phyloP scores from a whole-genome alignment of 2,888 invertebrate species.

The Tholera decimalis region DNA sequence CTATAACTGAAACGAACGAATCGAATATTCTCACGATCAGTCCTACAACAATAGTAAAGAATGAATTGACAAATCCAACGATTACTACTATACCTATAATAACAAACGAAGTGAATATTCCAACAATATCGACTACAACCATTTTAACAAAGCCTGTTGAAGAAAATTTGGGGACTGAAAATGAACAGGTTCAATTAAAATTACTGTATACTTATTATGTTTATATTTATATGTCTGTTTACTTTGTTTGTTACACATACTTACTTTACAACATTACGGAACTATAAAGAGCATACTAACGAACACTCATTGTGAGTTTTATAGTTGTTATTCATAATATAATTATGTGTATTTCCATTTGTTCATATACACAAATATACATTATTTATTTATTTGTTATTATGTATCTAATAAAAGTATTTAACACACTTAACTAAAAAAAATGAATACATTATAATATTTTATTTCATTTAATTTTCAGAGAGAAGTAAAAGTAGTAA shows the following conservation, averaged over 20 bases:
- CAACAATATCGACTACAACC: conserved; percentile 42
- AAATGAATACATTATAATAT: conserved; percentile 11
- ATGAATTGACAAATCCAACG: conserved; percentile 45
- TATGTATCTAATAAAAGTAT: conserved; percentile 33
- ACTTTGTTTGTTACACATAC: conserved; percentile 82
- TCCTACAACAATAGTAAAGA: not conserved
- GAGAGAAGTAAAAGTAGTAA: conserved; percentile 83
- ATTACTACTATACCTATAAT: conserved; percentile 43
- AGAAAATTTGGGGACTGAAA: conserved; percentile 74
- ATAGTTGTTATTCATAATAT: conserved; percentile 50
- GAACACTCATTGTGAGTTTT: conserved; percentile 75
- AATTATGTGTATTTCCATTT: conserved; percentile 49
- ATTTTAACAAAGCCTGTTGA: conserved; percentile 67
- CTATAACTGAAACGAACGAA: not conserved
- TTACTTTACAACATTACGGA: conserved; percentile 82
- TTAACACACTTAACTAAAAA: not conserved
- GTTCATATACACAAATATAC: conserved; percentile 42
- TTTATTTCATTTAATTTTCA: conserved; percentile 74
- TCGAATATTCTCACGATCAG: not conserved
- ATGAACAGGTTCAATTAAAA: conserved; percentile 87
- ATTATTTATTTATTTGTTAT: conserved; percentile 41
- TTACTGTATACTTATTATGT: conserved; percentile 86
- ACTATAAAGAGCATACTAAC: conserved; percentile 71
- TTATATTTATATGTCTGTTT: conserved; percentile 84
- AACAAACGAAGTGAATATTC: conserved; percentile 56